Evolutionary conservation across 2,797 vertebrate genomes (phyloP).

Genomic region (Ctenopoma multispine): DNA sequence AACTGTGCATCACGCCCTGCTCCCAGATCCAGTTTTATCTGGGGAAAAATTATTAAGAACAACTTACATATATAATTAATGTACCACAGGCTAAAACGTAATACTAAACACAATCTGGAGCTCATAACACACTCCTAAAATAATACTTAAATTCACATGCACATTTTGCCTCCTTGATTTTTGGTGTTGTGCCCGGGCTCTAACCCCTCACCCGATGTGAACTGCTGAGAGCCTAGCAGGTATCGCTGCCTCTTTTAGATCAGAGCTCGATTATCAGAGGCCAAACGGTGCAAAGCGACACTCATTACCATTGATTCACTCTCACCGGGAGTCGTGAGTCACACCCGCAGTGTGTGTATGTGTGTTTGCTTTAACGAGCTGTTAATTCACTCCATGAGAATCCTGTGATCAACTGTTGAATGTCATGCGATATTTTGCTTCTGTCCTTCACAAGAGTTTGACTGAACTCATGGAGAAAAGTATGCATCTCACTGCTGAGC

Average conservation of each 20-base stretch:
- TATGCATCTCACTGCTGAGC: slow-evolving; percentile 20
- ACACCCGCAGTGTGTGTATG: slow-evolving; percentile 25
- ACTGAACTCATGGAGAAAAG: neutral
- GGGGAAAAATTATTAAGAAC: neutral
- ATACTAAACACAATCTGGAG: neutral
- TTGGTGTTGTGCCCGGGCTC: neutral
- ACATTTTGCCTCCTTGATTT: neutral
- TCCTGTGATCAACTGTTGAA: slow-evolving; percentile 19
- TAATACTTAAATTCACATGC: neutral
- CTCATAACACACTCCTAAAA: neutral
- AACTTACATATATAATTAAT: neutral
- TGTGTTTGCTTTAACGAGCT: slow-evolving; percentile 15
- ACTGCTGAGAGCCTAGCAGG: slow-evolving; percentile 36
- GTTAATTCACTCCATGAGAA: slow-evolving; percentile 44
- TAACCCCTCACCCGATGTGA: slow-evolving; percentile 21
- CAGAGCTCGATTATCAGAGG: slow-evolving; percentile 62
- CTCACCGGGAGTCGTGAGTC: slow-evolving; percentile 51
- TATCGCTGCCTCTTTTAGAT: slow-evolving; percentile 47
- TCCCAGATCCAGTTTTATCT: neutral
- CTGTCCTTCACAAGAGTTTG: slow-evolving; percentile 20
- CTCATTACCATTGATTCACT: slow-evolving; percentile 70
- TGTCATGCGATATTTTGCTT: slow-evolving; percentile 2
- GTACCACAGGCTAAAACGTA: neutral
- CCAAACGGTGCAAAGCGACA: slow-evolving; percentile 55
- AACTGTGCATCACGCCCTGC: neutral